These are phyloP conservation scores for Geopemphigus sp. DNA, from an alignment of 1,140 invertebrate genomes.

Conservation along the genomic window DNA sequence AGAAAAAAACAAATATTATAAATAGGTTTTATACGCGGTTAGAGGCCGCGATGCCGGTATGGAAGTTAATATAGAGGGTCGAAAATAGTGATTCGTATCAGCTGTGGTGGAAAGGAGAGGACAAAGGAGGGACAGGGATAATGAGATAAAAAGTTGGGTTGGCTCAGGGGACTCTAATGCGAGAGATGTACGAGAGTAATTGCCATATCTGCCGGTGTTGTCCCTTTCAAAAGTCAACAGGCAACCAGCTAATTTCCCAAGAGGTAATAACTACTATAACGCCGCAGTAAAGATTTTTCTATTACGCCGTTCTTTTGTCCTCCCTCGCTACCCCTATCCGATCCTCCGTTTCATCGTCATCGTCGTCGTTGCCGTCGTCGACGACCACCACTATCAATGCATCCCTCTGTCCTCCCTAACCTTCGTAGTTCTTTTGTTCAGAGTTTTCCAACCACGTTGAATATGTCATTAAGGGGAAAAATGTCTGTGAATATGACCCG, in stretches of 20 bases:
- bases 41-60: neutral
- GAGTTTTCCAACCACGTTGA: slow-evolving; percentile 1
- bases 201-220: slow-evolving; percentile 40
- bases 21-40: neutral
- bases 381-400: too few relatives aligned
- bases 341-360: too few relatives aligned
- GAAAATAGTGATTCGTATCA: slow-evolving; percentile 26
- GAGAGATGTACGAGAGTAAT: slow-evolving; percentile 39
- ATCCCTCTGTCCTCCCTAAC: neutral
- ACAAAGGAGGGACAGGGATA: slow-evolving; percentile 15
- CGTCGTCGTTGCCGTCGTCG: too few relatives aligned
- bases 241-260: slow-evolving; percentile 49
- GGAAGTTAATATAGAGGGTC: slow-evolving; percentile 6
- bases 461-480: slow-evolving; percentile 12
- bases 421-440: slow-evolving; percentile 19
- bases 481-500: slow-evolving; percentile 26
- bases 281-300: slow-evolving; percentile 43
- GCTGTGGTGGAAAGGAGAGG: neutral
- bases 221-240: slow-evolving; percentile 48
- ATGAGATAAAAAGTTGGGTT: slow-evolving; percentile 48
- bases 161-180: slow-evolving; percentile 42
- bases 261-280: slow-evolving; percentile 40
- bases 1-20: neutral
- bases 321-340: neutral
- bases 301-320: slow-evolving; percentile 39